Base-by-base conservation (phyloP, 2,113 vertebrate species). In the Sceloporus tristichus region DNA sequence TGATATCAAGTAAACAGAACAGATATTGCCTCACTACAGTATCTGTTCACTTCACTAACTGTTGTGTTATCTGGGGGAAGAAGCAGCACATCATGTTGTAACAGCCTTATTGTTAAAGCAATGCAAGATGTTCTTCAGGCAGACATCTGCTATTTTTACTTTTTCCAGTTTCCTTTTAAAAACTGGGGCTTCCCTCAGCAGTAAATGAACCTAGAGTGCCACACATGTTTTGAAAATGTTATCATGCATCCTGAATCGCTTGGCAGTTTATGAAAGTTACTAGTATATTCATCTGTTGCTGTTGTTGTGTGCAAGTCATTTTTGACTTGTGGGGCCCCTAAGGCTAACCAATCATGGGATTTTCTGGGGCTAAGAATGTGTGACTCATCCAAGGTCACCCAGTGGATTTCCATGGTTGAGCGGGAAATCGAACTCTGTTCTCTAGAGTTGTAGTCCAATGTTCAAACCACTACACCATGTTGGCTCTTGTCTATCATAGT, bases 211-310 rank as follows among this genome's bases (percentile, higher is more conserved):
- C 77, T 21, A 42, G 6, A 9, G 9, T 42, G 23, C 29, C 27
- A 54, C 42, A 54, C 23, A 59, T 74, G 23, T 75, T 74, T 85
- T 85, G 53, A 85, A 84, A 85, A 75, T 25, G 34, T 59, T 27
- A 59, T 8, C 34, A 19, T 13, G 79, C 66, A 4, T 56, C 89
- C 81, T 34, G 27, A 81, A n/a, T 71, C 87, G 18, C 85, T 73
- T 88, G 74, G 84, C 74, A 83, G 21, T 25, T 27, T 13, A 0
- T 9, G 90, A 2, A 48, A 48, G 48, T 48, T 48, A 6, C 2
- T 48, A 48, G 48, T 48, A 48, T 48, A 48, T 48, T 48, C 48
- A 48, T 48, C 48, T 48, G 48, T 48, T 48, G 48, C 7, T 5
- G 48, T 48, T 48, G 48, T 48, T 48, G 48, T 7, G 1, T 48